phyloP scores from a whole-genome alignment of 1,140 invertebrate species.

The Drosophila repletoides region DNA sequence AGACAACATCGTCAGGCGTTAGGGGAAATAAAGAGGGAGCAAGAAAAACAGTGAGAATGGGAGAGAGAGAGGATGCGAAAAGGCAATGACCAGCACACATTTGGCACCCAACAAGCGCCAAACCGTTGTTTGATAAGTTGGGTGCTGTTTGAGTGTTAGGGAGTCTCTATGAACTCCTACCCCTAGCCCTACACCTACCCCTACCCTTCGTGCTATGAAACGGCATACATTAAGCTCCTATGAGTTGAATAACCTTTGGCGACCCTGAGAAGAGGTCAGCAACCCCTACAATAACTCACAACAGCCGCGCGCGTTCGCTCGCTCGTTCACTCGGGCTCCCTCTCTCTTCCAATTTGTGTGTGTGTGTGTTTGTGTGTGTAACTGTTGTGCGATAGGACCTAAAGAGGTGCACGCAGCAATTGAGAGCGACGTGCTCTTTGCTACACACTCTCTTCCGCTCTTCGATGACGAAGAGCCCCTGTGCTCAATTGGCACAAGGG shows the following conservation, averaged over 20 bases:
- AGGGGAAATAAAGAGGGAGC: not conserved
- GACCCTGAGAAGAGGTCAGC: slow-evolving; percentile 82
- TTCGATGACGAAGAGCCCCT: not conserved
- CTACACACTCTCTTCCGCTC: not conserved
- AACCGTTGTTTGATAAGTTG: not conserved
- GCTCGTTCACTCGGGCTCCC: slow-evolving; percentile 8
- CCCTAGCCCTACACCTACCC: not conserved
- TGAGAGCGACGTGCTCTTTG: not conserved
- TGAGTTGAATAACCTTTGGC: slow-evolving; percentile 78
- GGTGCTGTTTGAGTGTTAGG: no score
- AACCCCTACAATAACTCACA: slow-evolving; percentile 65
- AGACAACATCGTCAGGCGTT: not conserved
- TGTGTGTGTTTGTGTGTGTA: slow-evolving; percentile 2
- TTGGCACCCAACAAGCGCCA: slow-evolving; percentile 45
- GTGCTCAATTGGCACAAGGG: not conserved
- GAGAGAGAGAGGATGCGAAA: slow-evolving; percentile 35
- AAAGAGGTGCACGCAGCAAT: slow-evolving; percentile 31
- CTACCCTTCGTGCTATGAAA: slow-evolving; percentile 1
- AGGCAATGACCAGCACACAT: slow-evolving; percentile 81
- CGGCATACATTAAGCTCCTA: slow-evolving; percentile 42
- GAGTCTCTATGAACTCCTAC: not conserved
- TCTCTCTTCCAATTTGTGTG: not conserved
- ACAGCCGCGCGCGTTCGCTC: slow-evolving; percentile 5
- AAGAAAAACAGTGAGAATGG: not conserved
- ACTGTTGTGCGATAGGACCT: slow-evolving; percentile 33